phyloP scores from a whole-genome alignment of 2,888 invertebrate genomes.

The Invenusta paracnida region DNA sequence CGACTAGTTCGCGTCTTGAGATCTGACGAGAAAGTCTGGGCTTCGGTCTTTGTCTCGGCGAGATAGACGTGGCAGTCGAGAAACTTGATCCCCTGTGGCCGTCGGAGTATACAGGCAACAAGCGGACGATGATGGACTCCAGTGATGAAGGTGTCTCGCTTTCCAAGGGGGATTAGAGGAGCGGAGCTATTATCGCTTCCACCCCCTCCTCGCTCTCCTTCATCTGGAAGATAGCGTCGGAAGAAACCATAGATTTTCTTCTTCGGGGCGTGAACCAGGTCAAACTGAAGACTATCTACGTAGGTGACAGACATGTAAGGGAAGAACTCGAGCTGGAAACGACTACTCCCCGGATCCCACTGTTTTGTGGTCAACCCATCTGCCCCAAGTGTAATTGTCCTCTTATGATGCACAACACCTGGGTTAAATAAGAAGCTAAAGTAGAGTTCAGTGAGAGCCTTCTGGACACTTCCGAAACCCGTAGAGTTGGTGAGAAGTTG shows the following conservation, averaged over 20 bases:
- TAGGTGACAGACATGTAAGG: slow-evolving; percentile 23
- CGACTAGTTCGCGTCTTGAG: background rate
- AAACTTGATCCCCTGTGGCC: slow-evolving; percentile 33
- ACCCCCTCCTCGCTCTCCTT: too few species aligned
- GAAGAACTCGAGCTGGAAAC: slow-evolving; percentile 24
- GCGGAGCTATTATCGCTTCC: background rate
- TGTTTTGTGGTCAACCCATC: background rate
- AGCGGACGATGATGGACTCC: background rate
- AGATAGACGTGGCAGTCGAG: slow-evolving; percentile 34
- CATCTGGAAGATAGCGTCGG: background rate
- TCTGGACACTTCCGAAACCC: slow-evolving; percentile 27
- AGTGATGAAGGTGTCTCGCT: background rate
- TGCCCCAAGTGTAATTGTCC: background rate
- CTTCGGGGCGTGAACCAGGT: background rate
- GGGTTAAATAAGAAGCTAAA: background rate
- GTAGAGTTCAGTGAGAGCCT: slow-evolving; percentile 16
- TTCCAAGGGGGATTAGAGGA: slow-evolving; percentile 18
- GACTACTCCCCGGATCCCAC: background rate
- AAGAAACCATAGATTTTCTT: slow-evolving; percentile 28
- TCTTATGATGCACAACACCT: background rate
- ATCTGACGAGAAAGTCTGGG: background rate
- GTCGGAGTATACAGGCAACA: background rate
- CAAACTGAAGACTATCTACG: slow-evolving; percentile 6
- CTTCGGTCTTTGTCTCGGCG: background rate
- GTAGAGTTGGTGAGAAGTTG: background rate